Evolutionary conservation across 2,888 invertebrate species (phyloP), one percentile per base, ranked within the genome.

Genomic region (Pyrocoelia pectoralis): DNA sequence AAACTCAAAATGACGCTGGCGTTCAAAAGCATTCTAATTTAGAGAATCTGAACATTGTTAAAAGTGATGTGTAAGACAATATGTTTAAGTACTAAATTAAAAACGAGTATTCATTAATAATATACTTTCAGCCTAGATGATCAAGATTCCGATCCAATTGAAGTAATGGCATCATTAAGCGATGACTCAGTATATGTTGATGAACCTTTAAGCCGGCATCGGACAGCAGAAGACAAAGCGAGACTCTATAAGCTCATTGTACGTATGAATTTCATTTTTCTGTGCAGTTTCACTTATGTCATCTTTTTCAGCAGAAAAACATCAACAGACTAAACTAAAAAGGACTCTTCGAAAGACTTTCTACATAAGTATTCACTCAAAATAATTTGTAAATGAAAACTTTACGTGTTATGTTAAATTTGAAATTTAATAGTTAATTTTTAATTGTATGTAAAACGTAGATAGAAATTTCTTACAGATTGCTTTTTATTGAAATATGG

Each of bases 161-260:
- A 65, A 8, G 28, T 24, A 3, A 24, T 24, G 24, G 24, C 56
- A 33, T 56, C 53, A 28, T n/a, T 48, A 13, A 60, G 57, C 19
- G 65, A 65, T 5, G 61, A 65, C 24, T 29, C 38, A 18, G 29
- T 57, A 4, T 65, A 65, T 17, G 53, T 61, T 12, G 65, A 65
- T 40, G 61, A 60, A 18, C 65, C 65, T 9, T 46, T 49, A 18
- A 14, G 15, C 13, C 59, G 56, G 14, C 19, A 56, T 13, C 43
- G 53, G 17, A 13, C 33, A 33, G 15, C 46, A 13, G 56, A 56
- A 13, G 60, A 65, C 10, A 64, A 38, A 48, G 13, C 43, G 12
- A 49, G 59, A 15, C 55, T 64, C 15, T 41, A 58, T 6, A 64
- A 64, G 28, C 50, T 64, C n/a, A 55, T 64, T 29, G 64, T 64